These are phyloP conservation scores for Lycodopsis pacificus DNA, from an alignment of 2,797 vertebrate species.

Conservation along the genomic window DNA sequence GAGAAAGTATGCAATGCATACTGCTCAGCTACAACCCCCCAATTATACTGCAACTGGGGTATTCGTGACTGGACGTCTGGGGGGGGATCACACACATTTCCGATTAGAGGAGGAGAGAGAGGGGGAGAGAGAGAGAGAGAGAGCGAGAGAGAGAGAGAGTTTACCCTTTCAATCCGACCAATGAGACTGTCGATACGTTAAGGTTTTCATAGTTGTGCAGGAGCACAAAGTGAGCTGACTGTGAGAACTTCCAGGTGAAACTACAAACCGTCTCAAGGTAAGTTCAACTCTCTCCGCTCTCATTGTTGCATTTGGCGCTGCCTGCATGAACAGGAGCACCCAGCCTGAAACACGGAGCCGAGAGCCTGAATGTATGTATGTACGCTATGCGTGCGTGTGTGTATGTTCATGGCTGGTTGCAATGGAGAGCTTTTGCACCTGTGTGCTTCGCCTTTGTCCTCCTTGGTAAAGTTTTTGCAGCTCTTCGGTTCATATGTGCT, in stretches of 20 bases:
- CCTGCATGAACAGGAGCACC: constrained; percentile 44
- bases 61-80: constrained; percentile 81
- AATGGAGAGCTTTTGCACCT: constrained; percentile 74
- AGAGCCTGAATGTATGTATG: constrained; percentile 38
- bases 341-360: constrained; percentile 65
- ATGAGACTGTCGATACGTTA: constrained; percentile 74
- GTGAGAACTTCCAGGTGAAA: constrained; percentile 76
- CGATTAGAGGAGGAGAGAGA: constrained; percentile 70
- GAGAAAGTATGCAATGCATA: constrained; percentile 85
- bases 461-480: constrained; percentile 42
- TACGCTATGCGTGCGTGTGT: background rate
- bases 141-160: constrained; percentile 55
- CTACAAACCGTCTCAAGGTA: constrained; percentile 71
- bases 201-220: constrained; percentile 77
- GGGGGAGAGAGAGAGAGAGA: constrained; percentile 17
- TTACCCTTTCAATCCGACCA: constrained; percentile 74
- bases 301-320: constrained; percentile 41
- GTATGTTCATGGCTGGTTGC: constrained; percentile 26
- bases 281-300: constrained; percentile 45
- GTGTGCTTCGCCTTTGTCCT: constrained; percentile 70
- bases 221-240: constrained; percentile 64
- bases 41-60: constrained; percentile 81
- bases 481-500: constrained; percentile 12
- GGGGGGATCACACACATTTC: constrained; percentile 82
- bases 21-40: constrained; percentile 77